Evolutionary conservation across 2,888 invertebrate species (phyloP), one percentile per base, ranked within the genome.

Genomic region (Syrista parreyssii): DNA sequence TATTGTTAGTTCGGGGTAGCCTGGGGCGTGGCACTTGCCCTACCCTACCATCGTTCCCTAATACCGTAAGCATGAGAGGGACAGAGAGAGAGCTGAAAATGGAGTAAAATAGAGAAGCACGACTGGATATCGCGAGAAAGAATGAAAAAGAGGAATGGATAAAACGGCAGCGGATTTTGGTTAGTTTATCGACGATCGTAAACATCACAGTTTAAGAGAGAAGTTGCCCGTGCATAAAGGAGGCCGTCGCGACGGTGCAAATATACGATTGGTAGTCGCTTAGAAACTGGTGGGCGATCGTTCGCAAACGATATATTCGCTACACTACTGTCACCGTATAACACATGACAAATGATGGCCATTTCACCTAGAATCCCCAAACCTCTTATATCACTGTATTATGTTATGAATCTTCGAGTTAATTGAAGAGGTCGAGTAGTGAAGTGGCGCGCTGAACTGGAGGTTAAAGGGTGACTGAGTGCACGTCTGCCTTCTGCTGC

Each of bases 1-100:
- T 79, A 81, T 81, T 80, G 79, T 77, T 68, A 30, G 55, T 55
- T 55, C 74, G 71, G 74, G 75, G 74, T 31, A 12, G 77, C 33
- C 12, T 33, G 72, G 31, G 68, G 15, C 23, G 68, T 68, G 30
- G 40, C 36, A 76, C 30, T 78, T 30, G 68, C 74, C 71, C 34
- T 12, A 33, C 74, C 35, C 12, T 23, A 9, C 23, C 9, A 15
- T 55, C 23, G 23, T 6, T 15, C 9, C 55, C 55, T 55, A 23
- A 55, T 55, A 23, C 55, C 55, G 9, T 23, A 55, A 11, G 55
- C 9, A 23, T 23, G 9, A 55, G 23, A 23, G 55, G 55, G 55
- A 23, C 23, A 36, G 36, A 36, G 11, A 11, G 35, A 36, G 1
- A 36, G 12, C 3, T 23, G 9, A 23, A 23, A 55, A 23, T 55